phyloP scores from a whole-genome alignment of 2,888 invertebrate genomes.

The Acleris laterana region DNA sequence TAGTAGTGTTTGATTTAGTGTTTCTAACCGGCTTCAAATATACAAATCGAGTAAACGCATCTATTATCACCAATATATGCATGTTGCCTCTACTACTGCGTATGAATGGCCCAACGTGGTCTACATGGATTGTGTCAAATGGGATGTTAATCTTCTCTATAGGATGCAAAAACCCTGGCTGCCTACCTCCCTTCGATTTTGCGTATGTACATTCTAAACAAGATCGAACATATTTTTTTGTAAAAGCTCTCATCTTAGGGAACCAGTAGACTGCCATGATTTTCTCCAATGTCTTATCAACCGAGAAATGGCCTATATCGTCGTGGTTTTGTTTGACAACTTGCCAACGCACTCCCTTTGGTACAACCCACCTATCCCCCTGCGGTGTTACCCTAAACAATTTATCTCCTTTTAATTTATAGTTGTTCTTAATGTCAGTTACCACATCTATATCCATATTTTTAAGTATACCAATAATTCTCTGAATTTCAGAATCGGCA shows the following conservation, averaged over 20 bases:
- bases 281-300: no score
- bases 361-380: not conserved
- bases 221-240: no score
- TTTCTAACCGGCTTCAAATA: slow-evolving; percentile 18
- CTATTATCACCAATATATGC: slow-evolving; percentile 14
- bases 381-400: not conserved
- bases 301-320: no score
- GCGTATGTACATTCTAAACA: no score
- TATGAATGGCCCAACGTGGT: slow-evolving; percentile 21
- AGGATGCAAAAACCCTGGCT: slow-evolving; percentile 15
- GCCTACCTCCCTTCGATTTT: slow-evolving; percentile 23
- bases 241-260: no score
- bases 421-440: not conserved
- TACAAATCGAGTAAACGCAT: slow-evolving; percentile 4
- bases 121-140: slow-evolving; percentile 26
- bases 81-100: slow-evolving; percentile 13
- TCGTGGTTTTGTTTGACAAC: no score
- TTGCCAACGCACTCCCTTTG: no score
- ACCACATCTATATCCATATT: not conserved
- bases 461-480: not conserved
- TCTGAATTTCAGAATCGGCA: not conserved
- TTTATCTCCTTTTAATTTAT: not conserved
- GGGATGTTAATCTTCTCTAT: slow-evolving; percentile 28
- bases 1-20: slow-evolving; percentile 12
- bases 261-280: no score